phyloP scores from a whole-genome alignment of 2,888 invertebrate species.

The Augiades crinisus region DNA sequence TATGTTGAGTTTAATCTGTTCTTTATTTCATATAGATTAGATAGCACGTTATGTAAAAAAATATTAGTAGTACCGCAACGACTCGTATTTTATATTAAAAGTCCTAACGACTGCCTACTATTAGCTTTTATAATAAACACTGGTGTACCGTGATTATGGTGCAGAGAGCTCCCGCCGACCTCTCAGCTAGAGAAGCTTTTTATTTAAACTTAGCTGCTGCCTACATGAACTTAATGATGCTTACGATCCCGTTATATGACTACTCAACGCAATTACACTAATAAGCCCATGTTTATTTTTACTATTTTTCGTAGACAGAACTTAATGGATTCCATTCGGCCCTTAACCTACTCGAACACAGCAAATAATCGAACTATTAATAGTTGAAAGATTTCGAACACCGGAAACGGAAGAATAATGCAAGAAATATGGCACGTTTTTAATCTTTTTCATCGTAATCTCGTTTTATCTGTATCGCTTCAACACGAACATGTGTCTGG shows the following conservation, averaged over 20 bases:
- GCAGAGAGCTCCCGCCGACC: constrained; percentile 32
- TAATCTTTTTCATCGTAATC: constrained; percentile 13
- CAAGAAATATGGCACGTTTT: constrained; percentile 16
- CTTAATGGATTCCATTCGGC: constrained; percentile 14
- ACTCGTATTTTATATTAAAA: constrained; percentile 40
- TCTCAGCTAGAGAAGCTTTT: constrained; percentile 38
- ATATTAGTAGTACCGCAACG: background rate
- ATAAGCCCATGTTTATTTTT: constrained; percentile 18
- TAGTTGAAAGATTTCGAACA: constrained; percentile 4
- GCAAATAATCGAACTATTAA: constrained; percentile 5
- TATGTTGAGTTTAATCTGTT: background rate
- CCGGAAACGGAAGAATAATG: constrained; percentile 22
- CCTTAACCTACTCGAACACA: constrained; percentile 8
- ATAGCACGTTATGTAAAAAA: background rate
- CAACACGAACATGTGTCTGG: constrained; percentile 30
- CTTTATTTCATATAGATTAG: background rate
- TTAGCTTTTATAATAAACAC: constrained; percentile 45
- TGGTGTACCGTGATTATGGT: constrained; percentile 44
- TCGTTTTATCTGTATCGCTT: constrained; percentile 22
- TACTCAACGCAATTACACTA: constrained; percentile 32
- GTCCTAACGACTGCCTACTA: constrained; percentile 46
- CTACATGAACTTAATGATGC: constrained; percentile 40
- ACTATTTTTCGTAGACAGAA: constrained; percentile 6
- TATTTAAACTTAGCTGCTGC: constrained; percentile 36
- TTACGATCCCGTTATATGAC: constrained; percentile 39